A percentile compares a stretch with the other conserved stretches of the same genome.
Evolutionary conservation across 2,113 vertebrate species (phyloP).

Genomic region (Anguilla japonica): DNA sequence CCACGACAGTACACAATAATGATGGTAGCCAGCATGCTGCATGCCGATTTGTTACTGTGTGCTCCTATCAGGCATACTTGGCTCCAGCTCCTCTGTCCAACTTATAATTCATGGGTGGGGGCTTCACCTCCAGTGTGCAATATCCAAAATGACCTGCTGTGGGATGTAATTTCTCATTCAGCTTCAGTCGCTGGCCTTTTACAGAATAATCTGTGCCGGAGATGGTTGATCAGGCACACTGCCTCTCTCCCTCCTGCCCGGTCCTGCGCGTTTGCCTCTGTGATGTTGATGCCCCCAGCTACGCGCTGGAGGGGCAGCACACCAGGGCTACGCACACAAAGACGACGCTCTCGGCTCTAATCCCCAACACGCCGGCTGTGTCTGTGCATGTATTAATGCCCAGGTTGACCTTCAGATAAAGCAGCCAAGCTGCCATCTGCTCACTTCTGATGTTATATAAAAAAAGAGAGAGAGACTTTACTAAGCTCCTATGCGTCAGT

Average conservation of each 20-base stretch:
- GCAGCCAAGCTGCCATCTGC: neutral
- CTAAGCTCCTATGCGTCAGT: neutral
- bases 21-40: neutral
- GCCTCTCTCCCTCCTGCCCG: neutral
- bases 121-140: neutral
- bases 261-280: neutral
- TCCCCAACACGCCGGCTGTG: neutral
- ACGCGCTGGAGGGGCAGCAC: neutral
- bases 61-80: neutral
- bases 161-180: neutral
- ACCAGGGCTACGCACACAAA: neutral
- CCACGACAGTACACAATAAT: neutral
- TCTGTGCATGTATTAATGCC: neutral
- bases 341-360: neutral
- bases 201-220: neutral
- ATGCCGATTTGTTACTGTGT: neutral
- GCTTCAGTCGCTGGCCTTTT: too few relatives aligned
- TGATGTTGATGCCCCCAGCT: neutral
- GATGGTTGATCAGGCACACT: neutral
- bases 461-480: neutral
- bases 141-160: neutral
- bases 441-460: neutral
- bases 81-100: neutral
- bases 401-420: neutral
- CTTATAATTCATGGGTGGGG: neutral